Evolutionary conservation across 2,113 vertebrate species (phyloP), one percentile per base, ranked within the genome.

Genomic region (Lampris incognitus): DNA sequence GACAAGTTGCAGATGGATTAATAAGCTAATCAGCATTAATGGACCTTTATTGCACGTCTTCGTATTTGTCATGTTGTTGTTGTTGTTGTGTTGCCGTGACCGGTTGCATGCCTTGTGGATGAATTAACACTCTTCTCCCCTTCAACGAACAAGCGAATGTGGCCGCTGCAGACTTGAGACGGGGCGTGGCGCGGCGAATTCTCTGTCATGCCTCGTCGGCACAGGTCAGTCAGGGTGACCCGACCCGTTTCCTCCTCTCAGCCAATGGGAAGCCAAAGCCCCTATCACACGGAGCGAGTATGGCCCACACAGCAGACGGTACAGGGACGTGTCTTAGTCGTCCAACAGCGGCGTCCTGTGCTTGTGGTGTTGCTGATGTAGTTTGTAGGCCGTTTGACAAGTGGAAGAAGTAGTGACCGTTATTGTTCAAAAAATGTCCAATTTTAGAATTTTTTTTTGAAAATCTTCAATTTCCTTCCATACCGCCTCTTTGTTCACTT

Each of bases 201-300:
- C 69, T 60, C 72, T 84, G 86, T 83, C 85, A 65, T 5, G 36
- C 69, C 37, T 0, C 38, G 74, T 87, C 86, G 79, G 82, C 85
- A 69, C 13, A 42, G 59, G 79, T 79, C 61, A 38, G 65, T 42
- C 39, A 74, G 67, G 36, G 41, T 69, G 8, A 39, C 1, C 38
- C 46, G 5, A 52, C 50, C 69, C 56, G 8, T 10, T 10, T 9
- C 5, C 59, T 69, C 76, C 71, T 82, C 40, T 61, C 24, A 79
- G 72, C 70, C 72, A 84, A 83, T 78, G 71, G 72, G 83, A 90
- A 89, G 86, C 85, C 81, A 78, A 83, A 82, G 71, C 24, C 76
- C 58, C 49, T 1, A 13, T 62, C 62, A 63, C 66, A 69, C 6
- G 82, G 87, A 90, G 55, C 46, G 86, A 90, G 89, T 24, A 24